Evolutionary conservation across 2,888 invertebrate genomes (phyloP).

Genomic region (Nebria salina): DNA sequence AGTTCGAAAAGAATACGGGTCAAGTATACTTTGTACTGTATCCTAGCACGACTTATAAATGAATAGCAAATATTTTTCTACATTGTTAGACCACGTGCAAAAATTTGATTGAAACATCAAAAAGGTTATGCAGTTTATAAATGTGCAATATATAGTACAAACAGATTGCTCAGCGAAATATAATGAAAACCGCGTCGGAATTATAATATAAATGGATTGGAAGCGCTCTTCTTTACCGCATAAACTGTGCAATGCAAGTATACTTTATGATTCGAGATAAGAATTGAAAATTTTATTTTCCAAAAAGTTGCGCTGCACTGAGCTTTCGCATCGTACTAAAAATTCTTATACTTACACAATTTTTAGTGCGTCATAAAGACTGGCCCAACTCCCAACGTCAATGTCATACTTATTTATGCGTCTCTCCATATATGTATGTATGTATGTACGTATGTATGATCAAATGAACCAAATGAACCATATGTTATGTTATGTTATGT

Average conservation of each 20-base stretch:
- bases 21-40: not conserved
- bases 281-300: not conserved
- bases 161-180: not conserved
- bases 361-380: not conserved
- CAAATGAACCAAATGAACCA: too few species aligned
- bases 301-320: not conserved
- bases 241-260: not conserved
- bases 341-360: not conserved
- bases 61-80: too few species aligned
- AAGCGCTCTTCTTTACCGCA: not conserved
- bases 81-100: too few species aligned
- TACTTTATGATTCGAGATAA: conserved; percentile 1
- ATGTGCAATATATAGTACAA: too few species aligned
- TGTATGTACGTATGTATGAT: too few species aligned
- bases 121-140: too few species aligned
- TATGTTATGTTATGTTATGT: too few species aligned
- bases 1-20: not conserved
- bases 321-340: not conserved
- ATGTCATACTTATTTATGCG: not conserved
- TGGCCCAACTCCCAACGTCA: too few species aligned
- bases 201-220: conserved; percentile 1
- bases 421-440: not conserved
- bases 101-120: too few species aligned
- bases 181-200: not conserved
- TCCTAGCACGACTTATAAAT: too few species aligned